Evolutionary conservation across 2,888 invertebrate species (phyloP).

Genomic region (Graphium colonna): DNA sequence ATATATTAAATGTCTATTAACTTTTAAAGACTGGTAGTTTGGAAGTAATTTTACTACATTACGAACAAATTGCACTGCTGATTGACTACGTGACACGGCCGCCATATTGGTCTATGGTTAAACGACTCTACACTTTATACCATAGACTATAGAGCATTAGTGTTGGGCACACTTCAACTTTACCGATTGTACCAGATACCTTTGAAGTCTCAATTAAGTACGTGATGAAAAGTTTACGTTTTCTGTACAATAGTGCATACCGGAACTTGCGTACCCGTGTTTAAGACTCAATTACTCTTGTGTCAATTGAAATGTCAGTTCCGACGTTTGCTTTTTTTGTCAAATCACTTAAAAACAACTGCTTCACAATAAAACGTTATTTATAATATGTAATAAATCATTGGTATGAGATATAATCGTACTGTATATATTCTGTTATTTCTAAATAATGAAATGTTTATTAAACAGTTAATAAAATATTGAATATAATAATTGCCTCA

Average conservation of each 20-base stretch:
- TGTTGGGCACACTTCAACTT: neutral
- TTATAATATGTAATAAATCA: no score
- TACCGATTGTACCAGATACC: neutral
- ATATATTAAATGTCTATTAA: no score
- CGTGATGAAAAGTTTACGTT: constrained; percentile 35
- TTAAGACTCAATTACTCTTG: constrained; percentile 29
- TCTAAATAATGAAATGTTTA: no score
- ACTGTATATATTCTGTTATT: no score
- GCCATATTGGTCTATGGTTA: neutral
- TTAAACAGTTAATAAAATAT: no score
- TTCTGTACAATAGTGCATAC: constrained; percentile 24
- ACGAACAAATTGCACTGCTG: constrained; percentile 28
- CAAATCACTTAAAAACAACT: no score
- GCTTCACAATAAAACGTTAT: no score
- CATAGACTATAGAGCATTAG: neutral
- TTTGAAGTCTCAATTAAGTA: constrained; percentile 36
- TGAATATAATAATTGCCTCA: no score
- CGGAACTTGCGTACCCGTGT: constrained; percentile 28
- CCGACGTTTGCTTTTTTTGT: constrained; percentile 21
- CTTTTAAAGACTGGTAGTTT: constrained; percentile 24
- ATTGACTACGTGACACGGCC: constrained; percentile 32
- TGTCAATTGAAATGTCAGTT: constrained; percentile 32
- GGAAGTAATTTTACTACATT: constrained; percentile 31
- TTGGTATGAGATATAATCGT: no score
- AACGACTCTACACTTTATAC: constrained; percentile 18